Evolutionary conservation across 2,113 vertebrate species (phyloP).

Genomic region (Poeciliopsis turrubarensis): DNA sequence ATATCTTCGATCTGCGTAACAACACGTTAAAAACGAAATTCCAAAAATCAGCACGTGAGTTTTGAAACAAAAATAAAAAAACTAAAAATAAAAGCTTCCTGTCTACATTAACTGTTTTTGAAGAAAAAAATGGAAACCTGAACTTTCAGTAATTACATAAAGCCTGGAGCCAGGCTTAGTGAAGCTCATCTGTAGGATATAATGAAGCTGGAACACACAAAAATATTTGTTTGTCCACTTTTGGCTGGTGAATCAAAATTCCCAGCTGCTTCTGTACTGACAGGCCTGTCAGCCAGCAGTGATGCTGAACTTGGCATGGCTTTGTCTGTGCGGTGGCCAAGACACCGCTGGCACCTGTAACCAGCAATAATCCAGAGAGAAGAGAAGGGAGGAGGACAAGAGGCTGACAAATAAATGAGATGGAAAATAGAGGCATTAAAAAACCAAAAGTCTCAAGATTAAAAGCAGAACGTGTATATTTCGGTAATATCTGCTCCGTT

Average conservation of each 20-base stretch:
- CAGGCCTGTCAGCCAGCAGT: constrained; percentile 52
- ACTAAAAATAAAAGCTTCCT: neutral
- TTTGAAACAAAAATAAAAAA: neutral
- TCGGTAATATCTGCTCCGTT: constrained; percentile 6
- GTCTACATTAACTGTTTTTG: neutral
- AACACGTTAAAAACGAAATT: neutral
- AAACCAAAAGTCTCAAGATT: constrained; percentile 15
- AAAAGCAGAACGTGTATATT: constrained; percentile 12
- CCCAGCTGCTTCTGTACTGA: constrained; percentile 50
- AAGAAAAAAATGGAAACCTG: neutral
- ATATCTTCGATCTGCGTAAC: neutral
- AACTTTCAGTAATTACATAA: constrained; percentile 2
- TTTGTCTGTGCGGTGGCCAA: constrained; percentile 36
- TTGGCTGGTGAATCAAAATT: constrained; percentile 49
- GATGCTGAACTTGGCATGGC: constrained; percentile 45
- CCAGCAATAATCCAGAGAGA: constrained; percentile 23
- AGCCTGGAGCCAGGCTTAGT: constrained; percentile 19
- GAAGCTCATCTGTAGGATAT: constrained; percentile 24
- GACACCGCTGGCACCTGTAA: constrained; percentile 34
- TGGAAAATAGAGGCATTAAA: constrained; percentile 19
- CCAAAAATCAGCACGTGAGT: neutral
- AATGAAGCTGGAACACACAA: constrained; percentile 27
- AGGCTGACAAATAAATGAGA: constrained; percentile 51
- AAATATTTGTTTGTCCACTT: constrained; percentile 38
- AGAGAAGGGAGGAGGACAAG: constrained; percentile 7